phyloP scores from a whole-genome alignment of 1,140 invertebrate species.

The Catajapyx aquilonaris region DNA sequence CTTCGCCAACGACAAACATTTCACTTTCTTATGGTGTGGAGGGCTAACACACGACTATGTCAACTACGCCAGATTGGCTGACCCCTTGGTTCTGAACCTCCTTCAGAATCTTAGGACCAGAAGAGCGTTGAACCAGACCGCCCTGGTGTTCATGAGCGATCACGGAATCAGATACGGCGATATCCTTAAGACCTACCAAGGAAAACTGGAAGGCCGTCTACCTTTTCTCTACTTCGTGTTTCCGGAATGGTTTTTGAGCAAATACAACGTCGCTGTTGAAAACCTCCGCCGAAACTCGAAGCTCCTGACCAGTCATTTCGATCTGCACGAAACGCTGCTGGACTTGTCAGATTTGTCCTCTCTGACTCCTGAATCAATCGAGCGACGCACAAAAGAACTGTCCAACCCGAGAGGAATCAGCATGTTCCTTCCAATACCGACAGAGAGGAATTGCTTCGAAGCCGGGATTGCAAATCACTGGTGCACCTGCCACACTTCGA shows the following conservation, averaged over 20 bases:
- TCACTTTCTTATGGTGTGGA: constrained; percentile 59
- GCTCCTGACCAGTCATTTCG: constrained; percentile 24
- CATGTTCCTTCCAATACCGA: constrained; percentile 16
- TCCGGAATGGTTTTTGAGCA: constrained; percentile 20
- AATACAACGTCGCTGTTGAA: constrained; percentile 17
- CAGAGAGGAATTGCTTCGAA: constrained; percentile 17
- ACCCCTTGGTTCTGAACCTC: too few species aligned
- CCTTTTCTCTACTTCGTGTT: constrained; percentile 27
- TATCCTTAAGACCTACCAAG: constrained; percentile 23
- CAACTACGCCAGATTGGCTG: constrained; percentile 46
- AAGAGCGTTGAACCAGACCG: constrained; percentile 15
- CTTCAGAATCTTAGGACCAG: too few species aligned
- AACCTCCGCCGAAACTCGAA: constrained; percentile 22
- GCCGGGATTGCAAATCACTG: constrained; percentile 21
- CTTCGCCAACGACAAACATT: constrained; percentile 18
- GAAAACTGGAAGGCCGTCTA: constrained; percentile 27
- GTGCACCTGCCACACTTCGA: constrained; percentile 19
- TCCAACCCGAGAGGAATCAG: constrained; percentile 14
- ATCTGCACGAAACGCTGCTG: constrained; percentile 23
- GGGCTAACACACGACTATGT: constrained; percentile 54
- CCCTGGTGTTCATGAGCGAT: constrained; percentile 29
- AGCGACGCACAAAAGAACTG: neutral
- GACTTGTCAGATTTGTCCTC: constrained; percentile 15
- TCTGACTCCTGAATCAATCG: constrained; percentile 4
- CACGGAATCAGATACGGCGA: constrained; percentile 28